A percentile compares a stretch with the other conserved stretches of the same genome.
Conservation (phyloP, 2,888 invertebrate genomes). For the Drosophila pseudotalamancana region DNA sequence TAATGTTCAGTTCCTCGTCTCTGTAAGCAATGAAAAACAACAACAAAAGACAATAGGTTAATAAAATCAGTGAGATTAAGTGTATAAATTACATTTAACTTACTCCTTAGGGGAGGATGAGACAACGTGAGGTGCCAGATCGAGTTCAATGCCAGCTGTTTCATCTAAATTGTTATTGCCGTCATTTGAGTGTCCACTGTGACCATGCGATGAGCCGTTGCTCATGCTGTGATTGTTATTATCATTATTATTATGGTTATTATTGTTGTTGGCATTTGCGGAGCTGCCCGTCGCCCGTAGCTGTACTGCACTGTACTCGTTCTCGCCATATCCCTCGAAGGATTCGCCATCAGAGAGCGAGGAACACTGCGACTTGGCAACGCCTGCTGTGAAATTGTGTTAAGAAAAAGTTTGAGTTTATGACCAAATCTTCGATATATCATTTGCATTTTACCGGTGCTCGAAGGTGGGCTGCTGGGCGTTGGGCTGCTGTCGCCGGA, state of each 20-base stretch:
- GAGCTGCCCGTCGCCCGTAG: slow-evolving; percentile 29
- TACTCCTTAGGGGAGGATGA: slow-evolving; percentile 79
- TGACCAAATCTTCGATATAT: slow-evolving; percentile 2
- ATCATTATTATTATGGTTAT: slow-evolving; percentile 20
- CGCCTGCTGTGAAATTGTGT: slow-evolving; percentile 63
- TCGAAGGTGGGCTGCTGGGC: slow-evolving; percentile 83
- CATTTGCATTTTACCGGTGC: slow-evolving; percentile 77
- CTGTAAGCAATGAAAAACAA: slow-evolving; percentile 81
- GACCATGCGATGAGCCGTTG: slow-evolving; percentile 43
- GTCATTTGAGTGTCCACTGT: slow-evolving; percentile 74
- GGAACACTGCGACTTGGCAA: slow-evolving; percentile 84
- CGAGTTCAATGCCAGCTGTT: slow-evolving; percentile 82
- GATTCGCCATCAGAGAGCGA: slow-evolving; percentile 91
- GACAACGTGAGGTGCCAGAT: slow-evolving; percentile 83
- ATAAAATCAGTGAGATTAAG: slow-evolving; percentile 16
- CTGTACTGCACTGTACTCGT: slow-evolving; percentile 80
- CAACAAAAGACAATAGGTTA: slow-evolving; percentile 44
- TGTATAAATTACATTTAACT: slow-evolving; percentile 43
- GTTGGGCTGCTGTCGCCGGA: slow-evolving; percentile 83
- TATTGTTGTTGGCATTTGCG: slow-evolving; percentile 29
- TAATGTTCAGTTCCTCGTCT: slow-evolving; percentile 86
- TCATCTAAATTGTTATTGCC: slow-evolving; percentile 78
- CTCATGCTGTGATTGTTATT: slow-evolving; percentile 35
- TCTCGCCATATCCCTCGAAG: slow-evolving; percentile 92
- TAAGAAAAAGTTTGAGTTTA: background rate